Conservation (phyloP, 1,140 invertebrate species). For the Acromyrmex echinatior region DNA sequence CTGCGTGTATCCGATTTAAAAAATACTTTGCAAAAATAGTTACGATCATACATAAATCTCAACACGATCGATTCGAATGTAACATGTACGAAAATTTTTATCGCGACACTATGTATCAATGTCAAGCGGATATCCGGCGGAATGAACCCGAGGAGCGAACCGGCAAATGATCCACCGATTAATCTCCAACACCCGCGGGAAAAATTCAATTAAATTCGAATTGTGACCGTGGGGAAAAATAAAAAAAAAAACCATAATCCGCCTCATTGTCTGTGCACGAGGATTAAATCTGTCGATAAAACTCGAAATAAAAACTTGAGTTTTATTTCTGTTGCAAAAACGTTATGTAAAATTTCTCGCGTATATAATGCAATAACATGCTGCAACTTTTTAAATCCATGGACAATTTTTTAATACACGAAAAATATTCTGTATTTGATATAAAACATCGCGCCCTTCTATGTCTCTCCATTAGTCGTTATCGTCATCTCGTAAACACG, state of each 20-base stretch:
- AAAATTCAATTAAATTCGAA: slow-evolving; percentile 70
- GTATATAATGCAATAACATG: no score
- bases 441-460: background rate
- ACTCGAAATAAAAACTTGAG: slow-evolving; percentile 35
- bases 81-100: slow-evolving; percentile 48
- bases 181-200: slow-evolving; percentile 61
- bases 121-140: slow-evolving; percentile 61
- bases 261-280: slow-evolving; percentile 39
- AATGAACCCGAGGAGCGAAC: slow-evolving; percentile 54
- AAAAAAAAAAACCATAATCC: slow-evolving; percentile 36
- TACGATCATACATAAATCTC: slow-evolving; percentile 33
- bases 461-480: background rate
- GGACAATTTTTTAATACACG: background rate
- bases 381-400: background rate
- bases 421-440: background rate
- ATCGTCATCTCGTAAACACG: slow-evolving; percentile 9
- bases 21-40: slow-evolving; percentile 11
- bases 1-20: background rate
- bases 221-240: slow-evolving; percentile 38
- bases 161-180: slow-evolving; percentile 68
- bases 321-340: background rate
- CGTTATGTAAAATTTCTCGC: background rate
- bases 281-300: slow-evolving; percentile 53
- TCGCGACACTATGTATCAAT: slow-evolving; percentile 55
- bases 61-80: slow-evolving; percentile 11